Conservation (phyloP, 2,888 invertebrate species). For the Euzetes globulus region DNA sequence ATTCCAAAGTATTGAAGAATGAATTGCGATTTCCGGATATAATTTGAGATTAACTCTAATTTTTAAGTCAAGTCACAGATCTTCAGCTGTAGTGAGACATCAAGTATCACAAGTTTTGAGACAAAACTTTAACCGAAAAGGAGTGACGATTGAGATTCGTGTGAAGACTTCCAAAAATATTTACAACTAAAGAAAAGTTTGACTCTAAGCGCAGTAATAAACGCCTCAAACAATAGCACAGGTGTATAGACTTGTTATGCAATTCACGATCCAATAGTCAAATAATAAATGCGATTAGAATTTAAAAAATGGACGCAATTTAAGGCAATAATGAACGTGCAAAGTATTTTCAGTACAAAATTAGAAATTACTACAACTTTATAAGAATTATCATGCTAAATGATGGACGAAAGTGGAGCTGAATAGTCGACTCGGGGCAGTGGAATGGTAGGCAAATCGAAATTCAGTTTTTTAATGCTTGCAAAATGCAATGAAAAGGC, state of each 20-base stretch:
- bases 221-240: constrained; percentile 11
- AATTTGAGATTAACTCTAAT: no score
- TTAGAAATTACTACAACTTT: not conserved
- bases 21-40: not conserved
- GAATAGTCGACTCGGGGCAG: not conserved
- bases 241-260: not conserved
- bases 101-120: not conserved
- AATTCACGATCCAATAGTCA: not conserved
- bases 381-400: no score
- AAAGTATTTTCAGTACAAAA: not conserved
- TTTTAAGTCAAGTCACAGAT: no score
- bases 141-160: not conserved
- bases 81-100: no score
- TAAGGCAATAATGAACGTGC: not conserved
- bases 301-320: not conserved
- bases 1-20: not conserved
- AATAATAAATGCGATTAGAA: not conserved
- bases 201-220: not conserved
- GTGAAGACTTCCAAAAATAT: not conserved
- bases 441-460: not conserved
- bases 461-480: not conserved
- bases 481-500: constrained; percentile 1
- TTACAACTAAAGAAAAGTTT: not conserved
- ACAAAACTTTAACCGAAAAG: not conserved
- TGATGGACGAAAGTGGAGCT: no score